These are phyloP conservation scores for Drosophila borealis DNA, from an alignment of 2,888 invertebrate genomes.

Conservation along the genomic window DNA sequence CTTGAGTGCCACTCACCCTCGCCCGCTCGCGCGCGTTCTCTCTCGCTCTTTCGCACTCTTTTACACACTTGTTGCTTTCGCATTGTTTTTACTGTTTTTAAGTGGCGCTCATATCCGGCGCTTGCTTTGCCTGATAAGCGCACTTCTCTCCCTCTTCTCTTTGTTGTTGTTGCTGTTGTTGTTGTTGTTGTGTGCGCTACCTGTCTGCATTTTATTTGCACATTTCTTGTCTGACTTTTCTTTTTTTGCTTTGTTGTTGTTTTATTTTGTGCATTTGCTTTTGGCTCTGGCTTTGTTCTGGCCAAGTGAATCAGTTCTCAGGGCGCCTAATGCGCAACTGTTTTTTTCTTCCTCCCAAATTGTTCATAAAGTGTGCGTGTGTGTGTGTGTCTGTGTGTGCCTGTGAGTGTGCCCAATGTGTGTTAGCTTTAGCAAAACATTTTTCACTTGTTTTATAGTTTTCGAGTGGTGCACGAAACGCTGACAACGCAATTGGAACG, in stretches of 20 bases:
- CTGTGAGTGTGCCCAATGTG: background rate
- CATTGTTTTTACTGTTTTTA: conserved; percentile 78
- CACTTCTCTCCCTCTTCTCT: conserved; percentile 43
- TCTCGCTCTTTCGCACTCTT: conserved; percentile 20
- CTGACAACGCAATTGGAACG: conserved; percentile 10
- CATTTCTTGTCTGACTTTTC: conserved; percentile 28
- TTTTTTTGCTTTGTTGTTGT: conserved; percentile 12
- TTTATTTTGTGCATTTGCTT: conserved; percentile 21
- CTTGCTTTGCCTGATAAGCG: conserved; percentile 76
- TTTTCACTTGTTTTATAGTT: conserved; percentile 22
- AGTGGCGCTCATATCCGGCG: conserved; percentile 82
- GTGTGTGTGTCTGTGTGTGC: conserved; percentile 6
- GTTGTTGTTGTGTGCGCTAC: conserved; percentile 40
- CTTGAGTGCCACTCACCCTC: conserved; percentile 7
- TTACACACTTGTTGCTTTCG: conserved; percentile 67
- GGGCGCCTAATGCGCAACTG: conserved; percentile 52
- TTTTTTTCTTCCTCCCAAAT: conserved; percentile 33
- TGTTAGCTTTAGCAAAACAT: conserved; percentile 13
- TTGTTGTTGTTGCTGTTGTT: conserved; percentile 21
- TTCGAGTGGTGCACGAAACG: conserved; percentile 2
- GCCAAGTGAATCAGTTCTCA: conserved; percentile 45
- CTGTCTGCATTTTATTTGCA: conserved; percentile 52
- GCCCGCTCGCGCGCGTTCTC: conserved; percentile 5
- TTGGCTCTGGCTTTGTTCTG: conserved; percentile 45
- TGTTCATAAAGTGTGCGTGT: conserved; percentile 15